Conservation (phyloP, 2,888 invertebrate species). For the Oligia latruncula region DNA sequence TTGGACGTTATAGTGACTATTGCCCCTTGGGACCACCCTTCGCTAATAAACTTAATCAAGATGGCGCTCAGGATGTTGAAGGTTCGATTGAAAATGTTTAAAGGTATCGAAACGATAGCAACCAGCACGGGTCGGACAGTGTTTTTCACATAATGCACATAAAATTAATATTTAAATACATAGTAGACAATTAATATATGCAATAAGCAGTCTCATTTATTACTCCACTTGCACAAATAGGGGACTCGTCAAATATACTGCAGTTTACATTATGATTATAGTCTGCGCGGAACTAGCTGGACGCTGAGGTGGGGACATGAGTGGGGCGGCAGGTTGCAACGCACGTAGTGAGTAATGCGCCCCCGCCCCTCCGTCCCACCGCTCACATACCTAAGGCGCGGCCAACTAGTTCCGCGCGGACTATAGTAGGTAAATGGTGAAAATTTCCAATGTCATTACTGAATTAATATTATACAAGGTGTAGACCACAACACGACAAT, state of each 20-base stretch:
- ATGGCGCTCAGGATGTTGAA: neutral
- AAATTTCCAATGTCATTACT: constrained; percentile 7
- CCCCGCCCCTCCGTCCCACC: no score
- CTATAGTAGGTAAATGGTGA: neutral
- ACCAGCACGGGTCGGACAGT: neutral
- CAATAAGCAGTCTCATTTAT: constrained; percentile 38
- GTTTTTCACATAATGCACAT: constrained; percentile 15
- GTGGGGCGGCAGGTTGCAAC: no score
- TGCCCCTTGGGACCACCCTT: neutral
- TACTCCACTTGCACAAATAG: constrained; percentile 41
- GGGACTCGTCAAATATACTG: constrained; percentile 7
- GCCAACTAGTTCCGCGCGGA: neutral
- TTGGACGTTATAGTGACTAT: neutral
- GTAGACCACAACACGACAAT: neutral
- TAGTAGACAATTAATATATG: constrained; percentile 21
- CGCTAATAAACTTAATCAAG: neutral
- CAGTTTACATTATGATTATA: neutral
- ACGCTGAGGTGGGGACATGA: no score
- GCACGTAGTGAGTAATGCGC: no score
- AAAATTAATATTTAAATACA: constrained; percentile 26
- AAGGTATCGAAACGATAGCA: neutral
- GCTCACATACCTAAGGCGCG: no score
- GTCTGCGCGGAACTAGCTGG: no score
- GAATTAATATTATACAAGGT: neutral
- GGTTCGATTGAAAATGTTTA: neutral